phyloP scores from a whole-genome alignment of 2,797 vertebrate species.

The Fundulus diaphanus region DNA sequence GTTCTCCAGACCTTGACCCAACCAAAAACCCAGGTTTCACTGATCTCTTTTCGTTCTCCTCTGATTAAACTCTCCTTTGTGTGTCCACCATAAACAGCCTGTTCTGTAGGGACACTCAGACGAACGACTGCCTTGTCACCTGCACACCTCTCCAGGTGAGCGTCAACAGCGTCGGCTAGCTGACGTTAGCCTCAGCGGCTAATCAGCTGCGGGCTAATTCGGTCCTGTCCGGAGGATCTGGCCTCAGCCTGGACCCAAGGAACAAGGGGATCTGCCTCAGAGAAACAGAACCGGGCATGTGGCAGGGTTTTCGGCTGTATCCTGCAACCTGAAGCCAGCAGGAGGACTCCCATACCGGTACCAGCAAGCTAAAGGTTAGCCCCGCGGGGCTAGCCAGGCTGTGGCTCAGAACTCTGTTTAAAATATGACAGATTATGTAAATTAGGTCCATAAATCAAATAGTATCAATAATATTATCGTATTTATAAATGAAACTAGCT shows the following conservation, averaged over 20 bases:
- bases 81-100: not conserved
- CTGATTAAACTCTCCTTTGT: not conserved
- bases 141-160: constrained; percentile 4
- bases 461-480: too few relatives aligned
- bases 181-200: constrained; percentile 33
- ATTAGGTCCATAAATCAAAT: too few relatives aligned
- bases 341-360: not conserved
- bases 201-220: not conserved
- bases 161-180: constrained; percentile 26
- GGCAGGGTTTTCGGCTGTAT: not conserved
- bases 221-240: not conserved
- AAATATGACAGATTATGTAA: not conserved
- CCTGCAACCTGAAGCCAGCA: not conserved
- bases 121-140: not conserved
- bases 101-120: not conserved
- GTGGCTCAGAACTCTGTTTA: not conserved
- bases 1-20: not conserved
- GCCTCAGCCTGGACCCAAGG: not conserved
- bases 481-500: fast-evolving
- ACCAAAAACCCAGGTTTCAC: not conserved
- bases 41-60: not conserved
- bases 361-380: constrained; percentile 29
- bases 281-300: not conserved
- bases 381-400: constrained; percentile 16
- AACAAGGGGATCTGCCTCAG: too few relatives aligned